Evolutionary conservation across 2,113 vertebrate species (phyloP).

Genomic region (Hirundichthys speculiger): DNA sequence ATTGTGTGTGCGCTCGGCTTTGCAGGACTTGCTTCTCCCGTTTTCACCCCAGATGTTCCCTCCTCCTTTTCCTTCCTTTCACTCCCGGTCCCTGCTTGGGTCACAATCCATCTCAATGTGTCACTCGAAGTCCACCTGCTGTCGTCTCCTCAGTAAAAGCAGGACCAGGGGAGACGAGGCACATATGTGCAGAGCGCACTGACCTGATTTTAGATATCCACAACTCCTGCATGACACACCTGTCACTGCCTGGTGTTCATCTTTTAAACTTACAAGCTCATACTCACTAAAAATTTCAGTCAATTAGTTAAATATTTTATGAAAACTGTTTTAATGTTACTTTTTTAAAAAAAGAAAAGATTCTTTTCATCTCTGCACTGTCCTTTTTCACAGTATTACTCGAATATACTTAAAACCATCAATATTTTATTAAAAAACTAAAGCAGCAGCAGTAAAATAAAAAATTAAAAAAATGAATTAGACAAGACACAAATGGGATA

Average conservation of each 20-base stretch:
- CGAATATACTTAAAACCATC: background rate
- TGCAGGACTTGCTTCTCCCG: background rate
- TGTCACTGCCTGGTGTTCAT: too few species aligned
- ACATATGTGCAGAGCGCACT: background rate
- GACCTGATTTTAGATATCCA: too few species aligned
- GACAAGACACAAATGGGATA: background rate
- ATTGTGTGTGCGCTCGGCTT: conserved; percentile 4
- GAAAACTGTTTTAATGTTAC: background rate
- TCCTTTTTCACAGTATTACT: background rate
- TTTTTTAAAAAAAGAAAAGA: background rate
- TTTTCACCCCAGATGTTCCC: conserved; percentile 10
- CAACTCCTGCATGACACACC: too few species aligned
- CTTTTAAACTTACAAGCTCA: too few species aligned
- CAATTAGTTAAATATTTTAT: background rate
- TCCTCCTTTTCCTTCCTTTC: background rate
- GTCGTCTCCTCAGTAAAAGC: conserved; percentile 37
- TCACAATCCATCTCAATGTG: conserved; percentile 57
- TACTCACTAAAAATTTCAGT: background rate
- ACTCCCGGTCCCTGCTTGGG: conserved; percentile 20
- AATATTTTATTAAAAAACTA: background rate
- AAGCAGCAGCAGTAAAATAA: background rate
- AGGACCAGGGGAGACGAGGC: conserved; percentile 37
- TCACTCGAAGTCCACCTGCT: conserved; percentile 40
- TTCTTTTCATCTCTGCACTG: background rate
- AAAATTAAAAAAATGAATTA: conserved; percentile 4